Evolutionary conservation across 2,888 invertebrate species (phyloP).

Genomic region (Clusia tigrina): DNA sequence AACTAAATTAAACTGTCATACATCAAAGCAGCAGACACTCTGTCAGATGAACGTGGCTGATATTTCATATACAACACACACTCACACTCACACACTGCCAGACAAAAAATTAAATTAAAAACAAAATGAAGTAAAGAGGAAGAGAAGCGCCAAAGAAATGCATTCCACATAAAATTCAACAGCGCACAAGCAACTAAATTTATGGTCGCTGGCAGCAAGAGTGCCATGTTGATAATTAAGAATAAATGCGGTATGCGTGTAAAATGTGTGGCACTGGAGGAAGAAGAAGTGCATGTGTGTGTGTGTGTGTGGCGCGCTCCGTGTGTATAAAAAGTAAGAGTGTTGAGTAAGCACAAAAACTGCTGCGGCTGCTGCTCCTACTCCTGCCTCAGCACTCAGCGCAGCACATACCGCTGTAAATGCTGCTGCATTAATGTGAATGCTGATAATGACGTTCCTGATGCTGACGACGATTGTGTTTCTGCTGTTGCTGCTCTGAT

Average conservation of each 20-base stretch:
- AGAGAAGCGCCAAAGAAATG: neutral
- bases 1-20: constrained; percentile 59
- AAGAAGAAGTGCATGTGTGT: neutral
- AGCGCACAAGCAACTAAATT: constrained; percentile 13
- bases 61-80: neutral
- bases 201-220: constrained; percentile 31
- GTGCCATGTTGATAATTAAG: constrained; percentile 49
- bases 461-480: constrained; percentile 11
- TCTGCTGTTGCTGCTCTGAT: constrained; percentile 6
- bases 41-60: constrained; percentile 2
- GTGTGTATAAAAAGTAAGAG: constrained; percentile 44
- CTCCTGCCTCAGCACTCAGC: neutral
- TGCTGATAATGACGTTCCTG: neutral
- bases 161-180: constrained; percentile 8
- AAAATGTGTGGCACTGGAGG: constrained; percentile 2
- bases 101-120: no score
- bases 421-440: constrained; percentile 1
- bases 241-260: constrained; percentile 52
- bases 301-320: no score
- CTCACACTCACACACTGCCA: neutral
- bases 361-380: constrained; percentile 18
- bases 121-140: no score
- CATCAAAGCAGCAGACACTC: constrained; percentile 42
- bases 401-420: neutral
- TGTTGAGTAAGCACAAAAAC: constrained; percentile 47